phyloP scores from a whole-genome alignment of 2,888 invertebrate species.

The Lithosia quadra region DNA sequence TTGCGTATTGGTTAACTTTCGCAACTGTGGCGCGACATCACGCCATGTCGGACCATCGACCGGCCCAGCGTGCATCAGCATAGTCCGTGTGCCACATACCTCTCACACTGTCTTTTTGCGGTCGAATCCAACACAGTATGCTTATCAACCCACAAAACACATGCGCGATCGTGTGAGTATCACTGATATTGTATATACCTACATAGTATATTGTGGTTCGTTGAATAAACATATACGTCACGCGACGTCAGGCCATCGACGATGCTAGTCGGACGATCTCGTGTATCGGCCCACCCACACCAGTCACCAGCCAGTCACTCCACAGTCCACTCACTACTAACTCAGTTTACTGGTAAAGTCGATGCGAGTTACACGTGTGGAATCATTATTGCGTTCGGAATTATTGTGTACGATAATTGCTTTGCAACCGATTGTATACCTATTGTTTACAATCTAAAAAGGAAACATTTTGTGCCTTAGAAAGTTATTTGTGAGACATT shows the following conservation, averaged over 20 bases:
- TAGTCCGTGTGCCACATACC: conserved; percentile 14
- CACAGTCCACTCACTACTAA: conserved; percentile 25
- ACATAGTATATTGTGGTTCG: conserved; percentile 49
- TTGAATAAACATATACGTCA: conserved; percentile 62
- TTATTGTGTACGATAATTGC: conserved; percentile 54
- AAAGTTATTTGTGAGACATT: conserved; percentile 49
- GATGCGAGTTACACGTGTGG: conserved; percentile 65
- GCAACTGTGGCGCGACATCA: conserved; percentile 77
- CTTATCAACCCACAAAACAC: conserved; percentile 46
- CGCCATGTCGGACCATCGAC: conserved; percentile 78
- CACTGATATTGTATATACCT: conserved; percentile 41
- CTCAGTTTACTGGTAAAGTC: conserved; percentile 71
- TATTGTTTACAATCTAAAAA: conserved; percentile 52
- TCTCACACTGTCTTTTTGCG: conserved; percentile 16
- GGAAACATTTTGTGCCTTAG: conserved; percentile 54
- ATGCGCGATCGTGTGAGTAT: conserved; percentile 49
- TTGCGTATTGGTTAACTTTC: conserved; percentile 65
- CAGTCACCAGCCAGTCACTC: conserved; percentile 19
- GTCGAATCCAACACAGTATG: conserved; percentile 27
- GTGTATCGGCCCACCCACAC: conserved; percentile 57
- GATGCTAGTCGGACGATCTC: conserved; percentile 45
- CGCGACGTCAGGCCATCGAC: conserved; percentile 62
- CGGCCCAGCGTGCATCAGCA: conserved; percentile 49
- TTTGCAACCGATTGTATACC: conserved; percentile 48
- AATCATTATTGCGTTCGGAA: conserved; percentile 57